These are phyloP conservation scores for Leptopilina boulardi DNA, from an alignment of 1,140 invertebrate species.

Conservation along the genomic window DNA sequence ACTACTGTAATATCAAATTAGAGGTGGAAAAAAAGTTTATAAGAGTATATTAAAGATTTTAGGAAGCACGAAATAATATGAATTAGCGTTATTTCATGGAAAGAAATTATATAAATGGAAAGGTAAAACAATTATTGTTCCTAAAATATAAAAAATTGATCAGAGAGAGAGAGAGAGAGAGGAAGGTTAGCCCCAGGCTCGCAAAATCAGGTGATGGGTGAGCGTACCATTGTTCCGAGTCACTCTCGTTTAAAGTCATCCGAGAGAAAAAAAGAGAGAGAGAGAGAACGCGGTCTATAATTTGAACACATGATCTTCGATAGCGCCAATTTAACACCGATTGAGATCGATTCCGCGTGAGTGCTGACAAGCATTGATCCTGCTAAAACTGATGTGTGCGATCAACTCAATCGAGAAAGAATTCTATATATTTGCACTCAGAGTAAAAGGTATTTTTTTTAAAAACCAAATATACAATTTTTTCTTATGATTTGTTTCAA, in stretches of 20 bases:
- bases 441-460: no score
- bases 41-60: no score
- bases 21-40: no score
- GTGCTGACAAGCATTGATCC: slow-evolving; percentile 58
- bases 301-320: slow-evolving; percentile 57
- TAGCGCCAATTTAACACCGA: slow-evolving; percentile 55
- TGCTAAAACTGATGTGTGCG: slow-evolving; percentile 38
- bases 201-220: slow-evolving; percentile 53
- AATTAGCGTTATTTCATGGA: no score
- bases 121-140: slow-evolving; percentile 48
- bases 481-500: no score
- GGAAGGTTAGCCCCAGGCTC: slow-evolving; percentile 39
- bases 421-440: no score
- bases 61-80: no score
- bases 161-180: slow-evolving; percentile 50
- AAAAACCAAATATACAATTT: no score
- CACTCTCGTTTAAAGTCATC: slow-evolving; percentile 48
- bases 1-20: no score
- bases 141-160: slow-evolving; percentile 41
- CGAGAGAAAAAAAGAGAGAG: no score
- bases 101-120: no score
- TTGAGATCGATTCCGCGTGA: slow-evolving; percentile 59
- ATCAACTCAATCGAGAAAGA: slow-evolving; percentile 51
- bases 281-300: slow-evolving; percentile 63
- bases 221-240: slow-evolving; percentile 63